Conservation (phyloP, 2,113 vertebrate genomes). For the Hyla sarda region DNA sequence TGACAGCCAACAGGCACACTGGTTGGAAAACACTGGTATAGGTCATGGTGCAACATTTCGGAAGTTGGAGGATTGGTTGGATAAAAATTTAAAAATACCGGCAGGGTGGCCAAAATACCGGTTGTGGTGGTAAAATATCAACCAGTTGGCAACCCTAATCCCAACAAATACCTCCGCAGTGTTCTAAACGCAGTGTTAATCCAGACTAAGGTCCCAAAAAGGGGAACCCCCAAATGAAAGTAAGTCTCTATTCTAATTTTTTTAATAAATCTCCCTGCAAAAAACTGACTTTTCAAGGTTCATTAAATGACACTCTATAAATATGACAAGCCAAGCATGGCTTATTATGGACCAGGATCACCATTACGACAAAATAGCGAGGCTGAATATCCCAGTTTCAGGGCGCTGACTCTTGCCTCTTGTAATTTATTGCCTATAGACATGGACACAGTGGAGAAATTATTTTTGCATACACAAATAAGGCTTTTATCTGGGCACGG, state of each 20-base stretch:
- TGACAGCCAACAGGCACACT: too few species aligned
- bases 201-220: too few species aligned
- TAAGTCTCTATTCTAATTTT: not conserved
- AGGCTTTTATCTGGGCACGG: constrained; percentile 6
- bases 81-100: too few species aligned
- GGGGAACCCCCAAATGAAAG: too few species aligned
- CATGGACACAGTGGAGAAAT: constrained; percentile 24
- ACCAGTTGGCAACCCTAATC: too few species aligned
- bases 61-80: too few species aligned
- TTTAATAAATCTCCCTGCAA: not conserved
- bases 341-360: not conserved
- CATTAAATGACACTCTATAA: not conserved
- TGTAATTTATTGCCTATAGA: not conserved
- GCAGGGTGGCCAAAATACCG: too few species aligned
- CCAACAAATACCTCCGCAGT: too few species aligned
- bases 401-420: not conserved
- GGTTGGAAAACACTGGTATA: too few species aligned
- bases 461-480: constrained; percentile 37
- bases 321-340: not conserved
- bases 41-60: too few species aligned
- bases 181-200: too few species aligned
- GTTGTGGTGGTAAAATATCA: too few species aligned
- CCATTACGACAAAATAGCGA: not conserved
- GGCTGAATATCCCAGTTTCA: not conserved
- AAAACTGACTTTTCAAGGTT: not conserved